phyloP scores from a whole-genome alignment of 2,113 vertebrate genomes.

The Notechis scutatus region DNA sequence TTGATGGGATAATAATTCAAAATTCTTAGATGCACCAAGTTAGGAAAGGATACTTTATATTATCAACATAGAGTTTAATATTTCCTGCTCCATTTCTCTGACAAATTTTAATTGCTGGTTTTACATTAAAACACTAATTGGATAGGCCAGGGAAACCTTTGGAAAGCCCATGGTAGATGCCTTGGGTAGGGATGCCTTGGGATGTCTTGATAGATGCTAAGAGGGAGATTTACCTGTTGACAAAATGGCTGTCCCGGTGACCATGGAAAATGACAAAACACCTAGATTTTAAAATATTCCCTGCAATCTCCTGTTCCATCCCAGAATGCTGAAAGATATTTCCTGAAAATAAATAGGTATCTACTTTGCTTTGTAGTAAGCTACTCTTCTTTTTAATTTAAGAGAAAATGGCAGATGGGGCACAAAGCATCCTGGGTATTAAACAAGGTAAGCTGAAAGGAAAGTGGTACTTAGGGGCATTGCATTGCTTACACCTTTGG shows the following conservation, averaged over 20 bases:
- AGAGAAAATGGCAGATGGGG: not conserved
- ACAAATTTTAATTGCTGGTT: not conserved
- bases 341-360: not conserved
- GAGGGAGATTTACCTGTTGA: not conserved
- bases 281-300: not conserved
- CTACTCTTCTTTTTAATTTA: not conserved
- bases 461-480: not conserved
- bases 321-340: not conserved
- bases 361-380: not conserved
- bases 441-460: not conserved
- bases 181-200: not conserved
- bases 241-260: not conserved
- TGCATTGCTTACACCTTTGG: not conserved
- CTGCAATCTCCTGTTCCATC: not conserved
- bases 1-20: not conserved
- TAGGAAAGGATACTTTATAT: not conserved
- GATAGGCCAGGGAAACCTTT: not conserved
- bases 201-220: not conserved
- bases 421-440: not conserved
- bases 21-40: not conserved
- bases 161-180: not conserved
- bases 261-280: not conserved
- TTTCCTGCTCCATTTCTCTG: not conserved
- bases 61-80: not conserved
- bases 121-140: not conserved